These are phyloP conservation scores for Cecropterus lyciades DNA, from an alignment of 1,140 invertebrate species.

Conservation along the genomic window DNA sequence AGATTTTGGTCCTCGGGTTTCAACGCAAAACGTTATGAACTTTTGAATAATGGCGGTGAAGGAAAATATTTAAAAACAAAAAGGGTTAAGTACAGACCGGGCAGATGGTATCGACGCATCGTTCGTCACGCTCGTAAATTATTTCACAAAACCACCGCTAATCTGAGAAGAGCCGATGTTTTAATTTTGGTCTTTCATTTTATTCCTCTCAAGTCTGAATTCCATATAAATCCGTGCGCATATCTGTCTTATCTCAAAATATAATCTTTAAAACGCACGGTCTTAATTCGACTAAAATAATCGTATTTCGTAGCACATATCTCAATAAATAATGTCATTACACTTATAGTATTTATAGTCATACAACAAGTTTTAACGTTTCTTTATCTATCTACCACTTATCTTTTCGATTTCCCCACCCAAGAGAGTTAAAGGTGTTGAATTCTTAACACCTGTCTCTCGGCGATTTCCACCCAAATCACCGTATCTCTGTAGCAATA, in stretches of 20 bases:
- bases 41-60: conserved; percentile 80
- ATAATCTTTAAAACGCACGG: conserved; percentile 52
- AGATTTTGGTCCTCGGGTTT: conserved; percentile 66
- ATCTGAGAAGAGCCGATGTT: conserved; percentile 74
- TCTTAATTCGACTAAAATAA: conserved; percentile 61
- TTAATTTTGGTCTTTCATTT: conserved; percentile 76
- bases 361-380: conserved; percentile 64
- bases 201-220: conserved; percentile 60
- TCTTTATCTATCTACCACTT: conserved; percentile 72
- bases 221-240: conserved; percentile 63
- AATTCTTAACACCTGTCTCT: conserved; percentile 82
- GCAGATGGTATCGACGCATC: conserved; percentile 77
- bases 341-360: conserved; percentile 66
- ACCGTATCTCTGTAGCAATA: conserved; percentile 80
- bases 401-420: conserved; percentile 60
- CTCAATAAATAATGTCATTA: conserved; percentile 61
- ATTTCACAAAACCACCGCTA: conserved; percentile 79
- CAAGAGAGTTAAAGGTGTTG: conserved; percentile 77
- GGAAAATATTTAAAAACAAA: conserved; percentile 78
- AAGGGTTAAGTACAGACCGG: conserved; percentile 74
- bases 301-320: conserved; percentile 55
- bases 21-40: conserved; percentile 76
- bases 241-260: conserved; percentile 64
- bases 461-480: conserved; percentile 77
- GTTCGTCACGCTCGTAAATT: conserved; percentile 81